Conservation (phyloP, 2,113 vertebrate genomes). For the Mionectes macconnelli region DNA sequence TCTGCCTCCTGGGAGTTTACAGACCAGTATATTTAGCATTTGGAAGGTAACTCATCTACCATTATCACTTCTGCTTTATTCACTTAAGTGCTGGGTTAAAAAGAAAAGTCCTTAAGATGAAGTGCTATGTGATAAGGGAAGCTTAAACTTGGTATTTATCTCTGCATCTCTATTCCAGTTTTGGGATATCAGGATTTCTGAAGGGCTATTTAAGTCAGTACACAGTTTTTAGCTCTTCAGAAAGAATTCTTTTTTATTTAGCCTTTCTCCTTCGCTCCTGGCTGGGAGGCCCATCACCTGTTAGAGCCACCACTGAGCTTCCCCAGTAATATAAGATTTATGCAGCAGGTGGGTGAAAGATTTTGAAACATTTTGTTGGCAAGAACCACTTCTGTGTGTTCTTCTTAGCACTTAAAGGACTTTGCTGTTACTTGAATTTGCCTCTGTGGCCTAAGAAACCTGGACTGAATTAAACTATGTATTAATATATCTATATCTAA, state of each 20-base stretch:
- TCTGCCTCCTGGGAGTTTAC: neutral
- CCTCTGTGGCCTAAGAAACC: neutral
- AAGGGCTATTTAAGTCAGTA: neutral
- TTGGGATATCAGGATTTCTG: neutral
- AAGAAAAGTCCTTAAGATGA: neutral
- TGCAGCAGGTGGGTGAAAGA: neutral
- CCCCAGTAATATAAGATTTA: neutral
- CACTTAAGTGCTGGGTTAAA: neutral
- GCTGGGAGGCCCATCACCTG: accelerated
- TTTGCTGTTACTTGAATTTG: neutral
- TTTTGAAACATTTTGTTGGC: neutral
- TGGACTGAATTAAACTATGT: neutral
- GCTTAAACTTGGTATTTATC: neutral
- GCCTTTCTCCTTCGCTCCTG: neutral
- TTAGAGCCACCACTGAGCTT: neutral
- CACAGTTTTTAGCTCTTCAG: neutral
- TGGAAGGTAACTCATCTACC: neutral
- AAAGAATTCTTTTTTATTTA: neutral
- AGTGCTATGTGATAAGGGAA: neutral
- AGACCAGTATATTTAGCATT: neutral
- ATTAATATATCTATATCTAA: neutral
- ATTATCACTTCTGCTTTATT: neutral
- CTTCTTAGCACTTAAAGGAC: neutral
- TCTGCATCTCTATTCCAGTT: neutral
- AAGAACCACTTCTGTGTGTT: neutral